These are phyloP conservation scores for Otis tarda DNA, from an alignment of 2,113 vertebrate species.

Conservation along the genomic window DNA sequence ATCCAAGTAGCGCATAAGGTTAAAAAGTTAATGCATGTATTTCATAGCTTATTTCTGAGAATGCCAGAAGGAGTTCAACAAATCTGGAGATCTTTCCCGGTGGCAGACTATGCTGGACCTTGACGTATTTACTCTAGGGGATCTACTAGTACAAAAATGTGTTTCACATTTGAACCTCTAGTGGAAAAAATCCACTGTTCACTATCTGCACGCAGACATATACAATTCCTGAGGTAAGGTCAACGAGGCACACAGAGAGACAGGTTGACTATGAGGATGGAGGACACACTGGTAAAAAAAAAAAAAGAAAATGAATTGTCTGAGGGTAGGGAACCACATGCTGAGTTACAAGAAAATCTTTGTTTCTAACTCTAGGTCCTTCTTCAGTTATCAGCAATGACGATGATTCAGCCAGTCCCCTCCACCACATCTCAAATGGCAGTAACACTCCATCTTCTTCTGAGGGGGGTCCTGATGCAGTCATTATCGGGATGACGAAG, in stretches of 20 bases:
- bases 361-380: constrained; percentile 80
- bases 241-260: background rate
- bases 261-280: background rate
- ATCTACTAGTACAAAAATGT: background rate
- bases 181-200: background rate
- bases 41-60: background rate
- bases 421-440: constrained; percentile 95
- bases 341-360: constrained; percentile 49
- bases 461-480: constrained; percentile 91
- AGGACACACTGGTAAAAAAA: background rate
- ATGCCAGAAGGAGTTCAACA: background rate
- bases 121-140: background rate
- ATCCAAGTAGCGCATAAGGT: background rate
- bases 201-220: background rate
- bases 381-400: constrained; percentile 97
- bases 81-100: background rate
- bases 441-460: constrained; percentile 94
- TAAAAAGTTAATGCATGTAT: background rate
- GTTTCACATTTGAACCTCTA: background rate
- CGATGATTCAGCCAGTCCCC: constrained; percentile 92
- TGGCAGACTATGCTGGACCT: background rate
- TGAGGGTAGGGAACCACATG: background rate
- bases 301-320: background rate
- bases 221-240: background rate
- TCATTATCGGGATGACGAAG: constrained; percentile 97